Conservation (phyloP, 1,140 invertebrate species). For the Brachionus manjavacas region DNA sequence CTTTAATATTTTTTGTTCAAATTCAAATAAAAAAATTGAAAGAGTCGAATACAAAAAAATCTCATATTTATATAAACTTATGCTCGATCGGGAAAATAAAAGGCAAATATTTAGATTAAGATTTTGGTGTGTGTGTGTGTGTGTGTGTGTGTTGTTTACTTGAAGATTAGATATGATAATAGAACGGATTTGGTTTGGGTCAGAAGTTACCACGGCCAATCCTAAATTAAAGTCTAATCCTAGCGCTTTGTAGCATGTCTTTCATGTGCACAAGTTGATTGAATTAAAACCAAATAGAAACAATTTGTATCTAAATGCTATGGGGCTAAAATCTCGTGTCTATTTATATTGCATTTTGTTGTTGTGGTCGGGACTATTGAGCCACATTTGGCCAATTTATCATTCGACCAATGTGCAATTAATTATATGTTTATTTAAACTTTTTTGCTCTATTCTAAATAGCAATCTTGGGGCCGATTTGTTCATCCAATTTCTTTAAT, state of each 20-base stretch:
- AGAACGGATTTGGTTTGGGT: not conserved
- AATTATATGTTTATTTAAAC: conserved; percentile 29
- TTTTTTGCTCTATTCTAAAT: not conserved
- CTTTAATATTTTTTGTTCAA: too few species aligned
- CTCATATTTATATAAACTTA: not conserved
- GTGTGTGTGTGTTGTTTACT: not conserved
- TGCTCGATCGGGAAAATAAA: not conserved
- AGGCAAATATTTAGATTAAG: not conserved
- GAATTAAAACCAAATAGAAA: not conserved
- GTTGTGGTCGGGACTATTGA: not conserved
- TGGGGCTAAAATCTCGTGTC: not conserved
- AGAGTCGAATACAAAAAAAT: not conserved
- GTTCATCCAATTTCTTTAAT: not conserved
- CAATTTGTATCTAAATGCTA: not conserved
- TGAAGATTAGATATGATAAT: conserved; percentile 5
- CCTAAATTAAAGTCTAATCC: not conserved
- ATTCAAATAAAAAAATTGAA: not conserved
- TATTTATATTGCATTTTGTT: not conserved
- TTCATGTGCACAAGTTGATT: not conserved
- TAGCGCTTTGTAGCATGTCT: not conserved
- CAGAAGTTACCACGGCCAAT: not conserved
- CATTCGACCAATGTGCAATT: not conserved
- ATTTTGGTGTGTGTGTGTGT: not conserved
- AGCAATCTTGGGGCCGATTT: not conserved
- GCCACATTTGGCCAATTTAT: not conserved